Conservation (phyloP, 2,113 vertebrate species). For the Pomatorhinus ruficollis region DNA sequence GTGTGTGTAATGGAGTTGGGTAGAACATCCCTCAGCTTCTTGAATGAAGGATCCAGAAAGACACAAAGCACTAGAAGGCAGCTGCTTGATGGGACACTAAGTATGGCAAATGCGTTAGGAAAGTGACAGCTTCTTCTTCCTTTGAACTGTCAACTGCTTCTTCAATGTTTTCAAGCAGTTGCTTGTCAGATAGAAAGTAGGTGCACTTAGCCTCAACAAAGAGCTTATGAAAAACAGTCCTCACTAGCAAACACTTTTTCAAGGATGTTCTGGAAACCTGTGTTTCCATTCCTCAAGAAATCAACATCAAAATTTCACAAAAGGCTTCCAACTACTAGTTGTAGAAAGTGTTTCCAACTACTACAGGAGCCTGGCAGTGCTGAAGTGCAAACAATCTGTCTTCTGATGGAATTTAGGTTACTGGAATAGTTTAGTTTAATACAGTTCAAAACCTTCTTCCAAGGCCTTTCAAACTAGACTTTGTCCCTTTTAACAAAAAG, state of each 20-base stretch:
- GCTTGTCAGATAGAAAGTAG: background rate
- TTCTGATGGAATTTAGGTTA: background rate
- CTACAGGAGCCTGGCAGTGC: background rate
- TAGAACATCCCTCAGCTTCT: background rate
- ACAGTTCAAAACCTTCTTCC: background rate
- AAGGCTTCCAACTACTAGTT: background rate
- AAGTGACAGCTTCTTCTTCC: background rate
- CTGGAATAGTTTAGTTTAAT: background rate
- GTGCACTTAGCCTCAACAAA: background rate
- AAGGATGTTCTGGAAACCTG: background rate
- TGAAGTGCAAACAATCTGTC: background rate
- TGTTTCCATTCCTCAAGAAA: background rate
- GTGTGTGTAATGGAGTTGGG: fast-evolving
- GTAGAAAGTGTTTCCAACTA: background rate
- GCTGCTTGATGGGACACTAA: background rate
- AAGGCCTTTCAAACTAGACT: background rate
- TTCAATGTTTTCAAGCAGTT: background rate
- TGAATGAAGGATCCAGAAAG: background rate
- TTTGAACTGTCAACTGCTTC: background rate
- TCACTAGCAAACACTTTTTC: background rate
- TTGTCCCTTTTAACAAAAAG: background rate
- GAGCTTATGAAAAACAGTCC: background rate
- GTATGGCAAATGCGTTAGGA: background rate
- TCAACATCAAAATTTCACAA: background rate
- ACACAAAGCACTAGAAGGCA: background rate